Evolutionary conservation across 2,113 vertebrate species (phyloP), one percentile per base, ranked within the genome.

Genomic region (Eurypyga helias): DNA sequence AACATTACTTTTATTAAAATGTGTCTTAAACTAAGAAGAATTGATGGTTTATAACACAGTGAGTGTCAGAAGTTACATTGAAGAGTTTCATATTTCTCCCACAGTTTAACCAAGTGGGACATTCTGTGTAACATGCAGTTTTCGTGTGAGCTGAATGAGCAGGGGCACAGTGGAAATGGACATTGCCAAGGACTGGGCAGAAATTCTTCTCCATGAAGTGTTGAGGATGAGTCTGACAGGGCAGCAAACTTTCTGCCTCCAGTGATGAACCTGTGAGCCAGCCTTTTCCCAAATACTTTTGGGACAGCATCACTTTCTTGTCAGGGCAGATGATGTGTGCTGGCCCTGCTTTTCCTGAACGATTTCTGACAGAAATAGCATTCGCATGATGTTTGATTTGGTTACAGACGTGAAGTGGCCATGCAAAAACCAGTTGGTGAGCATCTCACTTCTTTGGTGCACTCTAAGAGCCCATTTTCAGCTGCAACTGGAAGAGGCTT

Each of bases 201-300:
- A 17, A 78, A 21, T 52, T 1, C 46, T 67, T 33, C 70, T 69
- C 33, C 66, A 25, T 17, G 29, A 36, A 45, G 19, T 31, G 5
- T 1, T 19, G 28, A 83, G 49, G 13, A 8, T 23, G 7, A 2
- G 26, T 67, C 31, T 55, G 43, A 58, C 2, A 2, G 16, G 14
- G 7, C 52, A 51, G 9, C 0, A 3, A 41, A 28, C 67, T 82
- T 46, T 4, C 29, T 65, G 13, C 14, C 20, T 52, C 20, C 2
- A 0, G 15, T 3, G 21, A 38, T 5, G 3, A 75, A 26, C 4
- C 10, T 0, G 0, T 1, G 11, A 69, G 13, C 13, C 71, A 41
- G 5, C 2, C 6, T 41, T 62, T 89, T 46, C 17, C 38, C n/a
- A 16, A 71, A 64, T 5, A 20, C 9, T 43, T 51, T 34, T 41